Base-by-base conservation (phyloP, 2,797 vertebrate species). In the Onychomys leucogaster region DNA sequence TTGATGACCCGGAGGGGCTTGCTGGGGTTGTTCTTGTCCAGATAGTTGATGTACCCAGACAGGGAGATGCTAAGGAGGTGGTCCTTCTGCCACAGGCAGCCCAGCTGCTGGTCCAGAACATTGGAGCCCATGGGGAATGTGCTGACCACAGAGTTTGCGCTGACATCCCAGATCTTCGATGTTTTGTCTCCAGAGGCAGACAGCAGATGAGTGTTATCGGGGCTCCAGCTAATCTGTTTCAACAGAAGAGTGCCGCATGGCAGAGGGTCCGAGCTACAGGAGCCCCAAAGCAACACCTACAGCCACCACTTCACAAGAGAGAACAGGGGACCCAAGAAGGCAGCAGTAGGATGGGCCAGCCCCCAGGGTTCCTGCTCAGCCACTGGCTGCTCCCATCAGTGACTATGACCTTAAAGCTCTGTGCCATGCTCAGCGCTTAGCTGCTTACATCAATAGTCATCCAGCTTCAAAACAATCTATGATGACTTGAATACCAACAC, bases 171-270 rank as follows among this genome's bases (percentile, higher is more conserved):
- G 81, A 99, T 99, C 97, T 99, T 99, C 84, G 99, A 99, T 0
- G 99, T 99, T 98, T 99, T 99, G 97, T 99, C 99, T 96, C 99
- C 99, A 0, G 99, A 99, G 57, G 99, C 99, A 63, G 99, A 99
- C 97, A 99, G 99, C 96, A 99, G 98, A 86, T 99, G 99, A 96
- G 99, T 98, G 97, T 99, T 98, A 97, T 99, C 99, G 32, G 99
- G 98, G 97, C 99, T 99, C 99, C 99, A 99, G 97, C 99, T 99
- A 78, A 99, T 98, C 99, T 99, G 97, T 34, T 78, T 77, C 83
- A 57, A 91, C 9, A 49, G 14, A 91, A 89, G 73, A 17, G 59
- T 0, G n/a, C 19, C 55, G 1, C 0, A 0, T 9, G 71, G 94
- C 63, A 71, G 85, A 27, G n/a, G 29, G 55, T 14, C 32, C 16